These are phyloP conservation scores for Chionodraco myersi DNA, from an alignment of 2,113 vertebrate species.

Conservation along the genomic window DNA sequence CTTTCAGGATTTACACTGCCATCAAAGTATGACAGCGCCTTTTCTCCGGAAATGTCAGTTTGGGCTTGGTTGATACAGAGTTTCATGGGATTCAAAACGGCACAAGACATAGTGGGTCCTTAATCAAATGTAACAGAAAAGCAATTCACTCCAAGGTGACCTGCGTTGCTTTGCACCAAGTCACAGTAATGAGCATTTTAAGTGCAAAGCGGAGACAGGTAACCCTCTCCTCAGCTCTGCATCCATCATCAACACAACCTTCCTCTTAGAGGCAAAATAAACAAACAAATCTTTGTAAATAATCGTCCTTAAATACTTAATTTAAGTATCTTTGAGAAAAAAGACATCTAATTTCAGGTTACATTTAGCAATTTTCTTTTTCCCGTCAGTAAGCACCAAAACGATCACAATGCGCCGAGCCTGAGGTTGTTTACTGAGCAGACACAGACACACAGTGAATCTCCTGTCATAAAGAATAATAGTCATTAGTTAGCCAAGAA, in stretches of 20 bases:
- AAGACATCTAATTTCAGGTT: background rate
- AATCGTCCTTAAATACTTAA: conserved; percentile 3
- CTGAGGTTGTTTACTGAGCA: conserved; percentile 62
- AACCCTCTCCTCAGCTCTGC: conserved; percentile 38
- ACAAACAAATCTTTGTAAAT: conserved; percentile 11
- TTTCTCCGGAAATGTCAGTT: conserved; percentile 62
- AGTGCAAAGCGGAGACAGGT: conserved; percentile 61
- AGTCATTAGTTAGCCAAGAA: conserved; percentile 71
- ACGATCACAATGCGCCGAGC: conserved; percentile 33
- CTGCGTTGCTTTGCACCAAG: conserved; percentile 63
- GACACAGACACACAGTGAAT: conserved; percentile 52
- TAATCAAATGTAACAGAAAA: conserved; percentile 82
- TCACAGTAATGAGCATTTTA: conserved; percentile 74
- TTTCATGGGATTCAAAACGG: conserved; percentile 75
- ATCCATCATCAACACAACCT: conserved; percentile 45
- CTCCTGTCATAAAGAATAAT: conserved; percentile 69
- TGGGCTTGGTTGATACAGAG: conserved; percentile 48
- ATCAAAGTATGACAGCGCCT: conserved; percentile 58
- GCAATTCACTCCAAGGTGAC: conserved; percentile 82
- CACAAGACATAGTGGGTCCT: conserved; percentile 74
- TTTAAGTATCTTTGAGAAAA: conserved; percentile 6
- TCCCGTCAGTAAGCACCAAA: conserved; percentile 23
- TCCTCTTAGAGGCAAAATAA: conserved; percentile 8
- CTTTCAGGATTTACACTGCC: conserved; percentile 59
- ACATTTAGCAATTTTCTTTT: background rate